Evolutionary conservation across 2,797 vertebrate genomes (phyloP).

Genomic region (Xenentodon cancila): DNA sequence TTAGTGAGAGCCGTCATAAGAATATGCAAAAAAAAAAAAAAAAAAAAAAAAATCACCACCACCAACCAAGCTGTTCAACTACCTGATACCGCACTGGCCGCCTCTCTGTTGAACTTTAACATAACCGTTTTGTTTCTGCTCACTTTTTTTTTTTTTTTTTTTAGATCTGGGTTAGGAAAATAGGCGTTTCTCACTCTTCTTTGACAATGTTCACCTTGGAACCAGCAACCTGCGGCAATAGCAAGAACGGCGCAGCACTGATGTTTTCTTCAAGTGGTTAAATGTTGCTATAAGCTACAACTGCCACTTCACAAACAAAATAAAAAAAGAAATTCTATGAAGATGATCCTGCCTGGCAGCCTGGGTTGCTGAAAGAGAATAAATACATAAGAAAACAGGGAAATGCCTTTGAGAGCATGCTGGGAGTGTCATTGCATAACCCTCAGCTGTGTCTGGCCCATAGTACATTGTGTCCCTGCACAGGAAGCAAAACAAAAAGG

Average conservation of each 20-base stretch:
- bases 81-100: too few species aligned
- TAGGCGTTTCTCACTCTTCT: constrained; percentile 42
- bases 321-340: constrained; percentile 43
- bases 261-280: constrained; percentile 55
- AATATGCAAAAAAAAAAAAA: background rate
- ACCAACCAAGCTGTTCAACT: background rate
- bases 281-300: constrained; percentile 53
- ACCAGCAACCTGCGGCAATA: constrained; percentile 12
- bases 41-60: too few species aligned
- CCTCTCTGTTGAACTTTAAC: background rate
- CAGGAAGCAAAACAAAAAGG: constrained; percentile 58
- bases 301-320: constrained; percentile 64
- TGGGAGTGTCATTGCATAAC: constrained; percentile 54
- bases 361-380: constrained; percentile 59
- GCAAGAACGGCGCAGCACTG: constrained; percentile 26
- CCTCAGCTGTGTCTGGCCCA: constrained; percentile 39
- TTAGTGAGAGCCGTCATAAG: too few species aligned
- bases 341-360: constrained; percentile 32
- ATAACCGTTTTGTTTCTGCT: constrained; percentile 1
- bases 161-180: background rate
- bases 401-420: constrained; percentile 34
- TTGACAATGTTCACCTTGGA: constrained; percentile 50
- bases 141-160: too few species aligned
- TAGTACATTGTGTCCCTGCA: constrained; percentile 10
- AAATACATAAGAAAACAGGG: constrained; percentile 68